Conservation (phyloP, 2,113 vertebrate genomes). For the Harpagus bidentatus region DNA sequence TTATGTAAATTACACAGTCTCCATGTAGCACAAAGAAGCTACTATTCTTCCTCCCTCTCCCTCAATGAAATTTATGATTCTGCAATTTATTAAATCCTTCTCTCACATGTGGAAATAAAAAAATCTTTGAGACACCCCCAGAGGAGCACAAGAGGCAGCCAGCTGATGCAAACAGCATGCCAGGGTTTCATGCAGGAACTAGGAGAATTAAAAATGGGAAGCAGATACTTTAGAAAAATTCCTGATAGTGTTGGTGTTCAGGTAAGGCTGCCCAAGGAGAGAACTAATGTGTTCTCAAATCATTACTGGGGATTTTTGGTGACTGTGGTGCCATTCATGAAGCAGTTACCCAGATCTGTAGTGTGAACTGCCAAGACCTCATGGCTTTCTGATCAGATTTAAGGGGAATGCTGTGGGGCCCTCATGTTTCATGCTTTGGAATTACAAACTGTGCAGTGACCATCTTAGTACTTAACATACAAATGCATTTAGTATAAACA, state of each 20-base stretch:
- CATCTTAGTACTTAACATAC: background rate
- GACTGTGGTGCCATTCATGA: slow-evolving; percentile 21
- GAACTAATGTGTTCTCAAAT: background rate
- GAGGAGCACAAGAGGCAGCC: slow-evolving; percentile 34
- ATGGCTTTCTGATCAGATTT: slow-evolving; percentile 19
- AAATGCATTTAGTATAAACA: slow-evolving; percentile 32
- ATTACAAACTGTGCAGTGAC: slow-evolving; percentile 21
- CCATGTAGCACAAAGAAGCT: slow-evolving; percentile 3
- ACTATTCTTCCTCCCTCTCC: slow-evolving; percentile 1
- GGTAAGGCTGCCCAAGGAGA: slow-evolving; percentile 15
- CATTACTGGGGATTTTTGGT: background rate
- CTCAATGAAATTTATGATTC: slow-evolving; percentile 47
- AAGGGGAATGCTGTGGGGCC: background rate
- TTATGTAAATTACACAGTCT: slow-evolving; percentile 44
- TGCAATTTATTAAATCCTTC: slow-evolving; percentile 64
- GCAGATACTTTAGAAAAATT: slow-evolving; percentile 40
- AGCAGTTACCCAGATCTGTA: background rate
- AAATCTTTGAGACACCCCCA: background rate
- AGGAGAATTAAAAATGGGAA: background rate
- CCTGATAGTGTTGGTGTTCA: background rate
- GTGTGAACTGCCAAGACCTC: slow-evolving; percentile 5
- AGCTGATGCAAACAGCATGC: slow-evolving; percentile 14
- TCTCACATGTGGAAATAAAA: slow-evolving; percentile 57
- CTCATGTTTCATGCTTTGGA: slow-evolving; percentile 5
- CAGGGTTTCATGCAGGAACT: background rate